These are phyloP conservation scores for Drosophila demipolita DNA, from an alignment of 2,888 invertebrate genomes.

Conservation along the genomic window DNA sequence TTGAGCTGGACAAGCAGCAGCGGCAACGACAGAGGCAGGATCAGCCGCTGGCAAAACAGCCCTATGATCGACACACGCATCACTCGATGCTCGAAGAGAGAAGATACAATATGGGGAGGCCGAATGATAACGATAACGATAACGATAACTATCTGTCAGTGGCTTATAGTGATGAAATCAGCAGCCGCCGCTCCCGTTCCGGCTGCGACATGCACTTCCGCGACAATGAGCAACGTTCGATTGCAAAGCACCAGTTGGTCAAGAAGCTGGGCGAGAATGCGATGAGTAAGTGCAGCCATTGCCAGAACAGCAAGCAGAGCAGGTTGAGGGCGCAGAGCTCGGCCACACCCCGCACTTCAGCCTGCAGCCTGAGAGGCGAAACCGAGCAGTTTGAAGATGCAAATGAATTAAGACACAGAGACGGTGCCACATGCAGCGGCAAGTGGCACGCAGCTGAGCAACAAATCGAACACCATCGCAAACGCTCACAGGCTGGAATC, in stretches of 20 bases:
- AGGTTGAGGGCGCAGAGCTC: background rate
- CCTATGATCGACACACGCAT: background rate
- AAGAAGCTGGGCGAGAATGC: background rate
- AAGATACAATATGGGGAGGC: background rate
- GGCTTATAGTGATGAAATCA: background rate
- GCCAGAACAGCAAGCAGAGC: background rate
- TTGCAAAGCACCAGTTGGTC: background rate
- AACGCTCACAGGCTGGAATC: background rate
- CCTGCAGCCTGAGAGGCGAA: background rate
- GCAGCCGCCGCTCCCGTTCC: constrained; percentile 36
- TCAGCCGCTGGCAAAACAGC: background rate
- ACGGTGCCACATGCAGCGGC: background rate
- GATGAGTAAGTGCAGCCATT: background rate
- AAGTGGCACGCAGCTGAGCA: background rate
- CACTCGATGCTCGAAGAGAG: background rate
- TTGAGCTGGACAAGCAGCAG: background rate
- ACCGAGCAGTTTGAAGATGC: background rate
- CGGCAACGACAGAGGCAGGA: background rate
- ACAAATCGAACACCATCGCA: background rate
- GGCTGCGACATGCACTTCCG: constrained; percentile 41
- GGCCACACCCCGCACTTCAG: background rate
- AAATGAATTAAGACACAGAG: background rate
- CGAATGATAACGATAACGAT: background rate
- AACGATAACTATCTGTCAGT: background rate
- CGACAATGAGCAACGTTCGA: background rate